Evolutionary conservation across 2,797 vertebrate genomes (phyloP).

Genomic region (Macroramphosus scolopax): DNA sequence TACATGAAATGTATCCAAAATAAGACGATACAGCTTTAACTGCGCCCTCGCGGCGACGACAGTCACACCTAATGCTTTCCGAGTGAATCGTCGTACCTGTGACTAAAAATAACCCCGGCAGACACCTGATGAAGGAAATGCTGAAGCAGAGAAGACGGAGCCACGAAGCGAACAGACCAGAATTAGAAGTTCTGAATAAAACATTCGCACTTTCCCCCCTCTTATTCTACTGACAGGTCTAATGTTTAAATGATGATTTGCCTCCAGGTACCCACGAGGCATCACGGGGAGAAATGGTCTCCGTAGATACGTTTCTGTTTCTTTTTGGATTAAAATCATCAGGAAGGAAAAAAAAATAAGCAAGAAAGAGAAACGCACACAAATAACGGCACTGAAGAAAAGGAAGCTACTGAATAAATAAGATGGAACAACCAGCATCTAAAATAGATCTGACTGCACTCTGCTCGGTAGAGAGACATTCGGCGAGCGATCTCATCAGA

Average conservation of each 20-base stretch:
- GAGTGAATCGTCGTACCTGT: not conserved
- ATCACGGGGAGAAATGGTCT: slow-evolving; percentile 31
- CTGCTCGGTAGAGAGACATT: slow-evolving; percentile 19
- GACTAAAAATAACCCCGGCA: not conserved
- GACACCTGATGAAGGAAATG: slow-evolving; percentile 17
- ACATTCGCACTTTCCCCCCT: slow-evolving; percentile 35
- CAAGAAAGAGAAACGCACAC: not conserved
- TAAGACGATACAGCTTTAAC: too few relatives aligned
- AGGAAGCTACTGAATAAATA: slow-evolving; percentile 53
- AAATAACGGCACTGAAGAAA: not conserved
- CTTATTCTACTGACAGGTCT: slow-evolving; percentile 59
- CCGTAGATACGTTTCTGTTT: slow-evolving; percentile 5
- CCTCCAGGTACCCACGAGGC: slow-evolving; percentile 48
- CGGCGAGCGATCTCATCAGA: slow-evolving; percentile 50
- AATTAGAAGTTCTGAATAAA: slow-evolving; percentile 68
- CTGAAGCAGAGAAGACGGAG: slow-evolving; percentile 25
- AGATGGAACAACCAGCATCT: slow-evolving; percentile 34
- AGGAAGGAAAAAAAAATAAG: not conserved
- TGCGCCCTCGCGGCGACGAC: too few relatives aligned
- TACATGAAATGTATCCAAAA: too few relatives aligned
- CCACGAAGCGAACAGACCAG: slow-evolving; percentile 26
- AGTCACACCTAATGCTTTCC: slow-evolving; percentile 6
- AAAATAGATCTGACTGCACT: slow-evolving; percentile 29
- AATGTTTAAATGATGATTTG: slow-evolving; percentile 69
- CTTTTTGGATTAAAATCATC: slow-evolving; percentile 19